phyloP scores from a whole-genome alignment of 2,113 vertebrate genomes.

The Nothoprocta perdicaria region DNA sequence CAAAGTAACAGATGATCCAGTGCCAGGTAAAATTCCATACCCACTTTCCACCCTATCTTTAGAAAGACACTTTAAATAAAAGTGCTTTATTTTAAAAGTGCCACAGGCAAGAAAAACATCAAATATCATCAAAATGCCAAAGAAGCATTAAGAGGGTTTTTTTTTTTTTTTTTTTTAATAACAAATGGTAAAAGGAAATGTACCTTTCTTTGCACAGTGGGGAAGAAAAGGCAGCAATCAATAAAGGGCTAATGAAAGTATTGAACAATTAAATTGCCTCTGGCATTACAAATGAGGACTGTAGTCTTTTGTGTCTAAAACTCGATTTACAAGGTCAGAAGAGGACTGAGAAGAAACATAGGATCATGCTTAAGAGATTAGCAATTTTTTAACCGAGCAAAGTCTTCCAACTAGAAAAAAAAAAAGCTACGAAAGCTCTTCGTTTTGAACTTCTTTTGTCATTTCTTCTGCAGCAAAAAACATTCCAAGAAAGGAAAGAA shows the following conservation, averaged over 20 bases:
- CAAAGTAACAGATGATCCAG: background rate
- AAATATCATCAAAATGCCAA: background rate
- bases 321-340: constrained; percentile 62
- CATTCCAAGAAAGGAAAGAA: background rate
- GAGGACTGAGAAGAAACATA: constrained; percentile 46
- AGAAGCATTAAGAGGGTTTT: background rate
- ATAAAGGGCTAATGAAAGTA: constrained; percentile 53
- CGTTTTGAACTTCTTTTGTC: background rate
- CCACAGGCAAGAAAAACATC: background rate
- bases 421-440: background rate
- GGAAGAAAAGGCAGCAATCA: background rate
- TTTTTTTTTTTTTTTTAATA: background rate
- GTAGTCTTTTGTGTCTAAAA: constrained; percentile 23
- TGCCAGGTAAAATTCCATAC: background rate
- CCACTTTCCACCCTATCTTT: background rate
- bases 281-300: constrained; percentile 31
- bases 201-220: background rate
- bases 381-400: constrained; percentile 2
- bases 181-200: constrained; percentile 37
- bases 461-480: background rate
- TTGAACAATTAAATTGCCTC: constrained; percentile 60
- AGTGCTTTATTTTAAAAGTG: background rate
- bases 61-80: background rate
- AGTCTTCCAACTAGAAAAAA: background rate
- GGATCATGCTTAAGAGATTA: background rate